Evolutionary conservation across 2,113 vertebrate genomes (phyloP).

Genomic region (Lampris incognitus): DNA sequence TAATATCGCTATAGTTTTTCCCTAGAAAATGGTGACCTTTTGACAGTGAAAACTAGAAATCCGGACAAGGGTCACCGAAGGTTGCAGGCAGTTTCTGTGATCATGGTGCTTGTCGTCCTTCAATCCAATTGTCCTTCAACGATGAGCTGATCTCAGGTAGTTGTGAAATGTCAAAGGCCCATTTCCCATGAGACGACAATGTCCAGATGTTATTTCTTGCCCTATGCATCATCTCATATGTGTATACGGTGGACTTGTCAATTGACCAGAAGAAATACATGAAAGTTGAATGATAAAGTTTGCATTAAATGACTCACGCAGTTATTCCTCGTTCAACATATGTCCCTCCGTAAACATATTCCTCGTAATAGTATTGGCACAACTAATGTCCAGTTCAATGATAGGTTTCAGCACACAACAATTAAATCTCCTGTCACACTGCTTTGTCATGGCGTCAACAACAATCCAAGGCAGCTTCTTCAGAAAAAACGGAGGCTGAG

Average conservation of each 20-base stretch:
- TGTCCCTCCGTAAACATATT: slow-evolving; percentile 16
- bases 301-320: too few species aligned
- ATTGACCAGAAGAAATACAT: neutral
- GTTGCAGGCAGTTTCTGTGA: neutral
- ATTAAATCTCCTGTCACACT: neutral
- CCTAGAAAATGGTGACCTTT: neutral
- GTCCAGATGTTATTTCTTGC: slow-evolving; percentile 23
- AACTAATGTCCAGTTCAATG: neutral
- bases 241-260: slow-evolving; percentile 2
- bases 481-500: neutral
- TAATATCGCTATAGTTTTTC: neutral
- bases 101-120: neutral
- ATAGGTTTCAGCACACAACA: neutral
- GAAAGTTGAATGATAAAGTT: too few species aligned
- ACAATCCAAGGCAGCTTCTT: neutral
- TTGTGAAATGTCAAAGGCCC: neutral
- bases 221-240: slow-evolving; percentile 9
- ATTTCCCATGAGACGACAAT: neutral
- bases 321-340: too few species aligned
- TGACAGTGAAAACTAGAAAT: too few species aligned
- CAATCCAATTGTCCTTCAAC: slow-evolving; percentile 3
- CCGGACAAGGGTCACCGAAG: neutral
- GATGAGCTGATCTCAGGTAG: neutral
- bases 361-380: neutral
- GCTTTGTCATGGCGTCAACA: neutral